Conservation (phyloP, 2,113 vertebrate species). For the Calyptomena viridis region DNA sequence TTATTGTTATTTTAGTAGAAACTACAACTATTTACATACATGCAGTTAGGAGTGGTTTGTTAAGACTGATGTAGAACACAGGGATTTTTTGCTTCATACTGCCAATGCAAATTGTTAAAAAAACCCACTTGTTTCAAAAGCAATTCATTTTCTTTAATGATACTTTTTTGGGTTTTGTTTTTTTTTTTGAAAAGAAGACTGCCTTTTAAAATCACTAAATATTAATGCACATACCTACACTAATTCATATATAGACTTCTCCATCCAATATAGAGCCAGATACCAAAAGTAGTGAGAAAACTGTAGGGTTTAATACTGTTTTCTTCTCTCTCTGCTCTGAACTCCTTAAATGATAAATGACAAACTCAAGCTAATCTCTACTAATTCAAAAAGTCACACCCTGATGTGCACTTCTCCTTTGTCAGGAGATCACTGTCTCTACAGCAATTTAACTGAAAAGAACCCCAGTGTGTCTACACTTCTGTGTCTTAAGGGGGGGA, state of each 20-base stretch:
- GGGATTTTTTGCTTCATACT: neutral
- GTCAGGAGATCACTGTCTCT: neutral
- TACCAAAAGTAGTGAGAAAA: neutral
- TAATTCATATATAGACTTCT: neutral
- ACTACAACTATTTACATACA: neutral
- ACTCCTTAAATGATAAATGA: neutral
- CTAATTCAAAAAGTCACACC: neutral
- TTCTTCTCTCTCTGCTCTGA: neutral
- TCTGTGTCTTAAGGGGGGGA: neutral
- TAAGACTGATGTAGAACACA: neutral
- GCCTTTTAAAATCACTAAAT: neutral
- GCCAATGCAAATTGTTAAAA: neutral
- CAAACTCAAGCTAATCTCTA: neutral
- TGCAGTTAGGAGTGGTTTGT: neutral
- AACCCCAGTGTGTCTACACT: neutral
- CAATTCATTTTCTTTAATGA: neutral
- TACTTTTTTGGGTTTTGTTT: too few species aligned
- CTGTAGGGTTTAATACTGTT: neutral
- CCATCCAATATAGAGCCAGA: neutral
- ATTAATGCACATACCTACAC: neutral
- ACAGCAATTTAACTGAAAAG: neutral
- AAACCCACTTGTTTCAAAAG: neutral
- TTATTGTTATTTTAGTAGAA: neutral
- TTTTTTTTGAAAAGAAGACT: neutral
- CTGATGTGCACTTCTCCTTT: neutral